Evolutionary conservation across 1,140 invertebrate genomes (phyloP).

Genomic region (Thrips palmi): DNA sequence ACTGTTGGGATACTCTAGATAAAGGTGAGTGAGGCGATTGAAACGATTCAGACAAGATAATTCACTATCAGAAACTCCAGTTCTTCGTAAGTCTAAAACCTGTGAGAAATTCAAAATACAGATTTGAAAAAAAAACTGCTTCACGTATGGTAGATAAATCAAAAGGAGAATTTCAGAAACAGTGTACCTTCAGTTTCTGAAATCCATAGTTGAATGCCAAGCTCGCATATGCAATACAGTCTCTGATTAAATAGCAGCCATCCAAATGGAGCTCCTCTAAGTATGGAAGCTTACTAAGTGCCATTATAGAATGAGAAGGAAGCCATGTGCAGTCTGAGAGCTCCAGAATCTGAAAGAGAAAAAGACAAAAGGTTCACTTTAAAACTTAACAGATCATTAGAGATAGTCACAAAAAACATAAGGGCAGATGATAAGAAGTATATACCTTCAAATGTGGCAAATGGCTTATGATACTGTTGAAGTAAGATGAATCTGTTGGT

Average conservation of each 20-base stretch:
- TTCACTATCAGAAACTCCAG: constrained; percentile 44
- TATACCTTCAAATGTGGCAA: constrained; percentile 34
- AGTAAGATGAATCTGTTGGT: constrained; percentile 29
- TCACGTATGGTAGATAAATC: not conserved
- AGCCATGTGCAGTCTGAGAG: constrained; percentile 50
- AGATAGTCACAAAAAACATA: not conserved
- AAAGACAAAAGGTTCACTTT: constrained; percentile 3
- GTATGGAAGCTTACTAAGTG: constrained; percentile 42
- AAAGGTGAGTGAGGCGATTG: constrained; percentile 35
- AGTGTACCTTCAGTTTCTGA: constrained; percentile 32
- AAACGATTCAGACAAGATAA: constrained; percentile 43
- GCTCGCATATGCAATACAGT: constrained; percentile 54
- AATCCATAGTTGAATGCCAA: constrained; percentile 54
- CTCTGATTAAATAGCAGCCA: constrained; percentile 38
- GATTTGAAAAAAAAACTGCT: not conserved
- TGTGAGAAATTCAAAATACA: constrained; percentile 17
- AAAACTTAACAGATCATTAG: constrained; percentile 5
- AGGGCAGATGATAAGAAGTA: constrained; percentile 2
- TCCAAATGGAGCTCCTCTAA: constrained; percentile 36
- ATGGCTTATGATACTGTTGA: constrained; percentile 33
- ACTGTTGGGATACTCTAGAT: constrained; percentile 25
- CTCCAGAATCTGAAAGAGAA: constrained; percentile 32
- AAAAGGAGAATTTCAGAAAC: not conserved
- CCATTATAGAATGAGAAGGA: constrained; percentile 42
- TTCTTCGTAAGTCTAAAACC: constrained; percentile 42